Conservation (phyloP, 2,888 invertebrate species). For the Eupelmus urozonus region DNA sequence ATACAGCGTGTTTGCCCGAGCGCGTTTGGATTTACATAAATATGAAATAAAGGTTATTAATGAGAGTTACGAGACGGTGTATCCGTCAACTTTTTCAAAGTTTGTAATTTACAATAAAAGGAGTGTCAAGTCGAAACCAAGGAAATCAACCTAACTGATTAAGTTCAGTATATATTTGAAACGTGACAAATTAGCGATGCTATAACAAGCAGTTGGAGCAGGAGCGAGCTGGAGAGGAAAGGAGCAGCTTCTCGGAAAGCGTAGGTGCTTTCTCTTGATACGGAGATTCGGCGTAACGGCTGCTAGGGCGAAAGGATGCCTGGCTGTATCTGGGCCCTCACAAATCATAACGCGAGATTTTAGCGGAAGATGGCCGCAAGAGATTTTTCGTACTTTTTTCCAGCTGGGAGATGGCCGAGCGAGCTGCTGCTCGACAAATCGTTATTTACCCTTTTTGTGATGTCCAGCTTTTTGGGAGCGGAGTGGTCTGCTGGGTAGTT, state of each 20-base stretch:
- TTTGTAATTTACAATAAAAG: too few species aligned
- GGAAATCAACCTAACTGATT: too few species aligned
- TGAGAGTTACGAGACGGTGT: conserved; percentile 11
- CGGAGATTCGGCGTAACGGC: too few species aligned
- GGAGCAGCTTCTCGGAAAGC: conserved; percentile 40
- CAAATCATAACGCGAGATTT: conserved; percentile 53
- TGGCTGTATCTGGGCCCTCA: conserved; percentile 7
- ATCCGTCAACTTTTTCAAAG: too few species aligned
- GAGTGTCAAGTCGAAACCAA: too few species aligned
- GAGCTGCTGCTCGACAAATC: conserved; percentile 36
- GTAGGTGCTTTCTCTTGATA: conserved; percentile 25
- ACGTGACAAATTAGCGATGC: background rate
- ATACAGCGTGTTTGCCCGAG: background rate
- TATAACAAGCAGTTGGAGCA: background rate
- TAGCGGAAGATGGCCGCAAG: conserved; percentile 32
- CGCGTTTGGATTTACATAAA: conserved; percentile 28
- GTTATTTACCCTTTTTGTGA: too few species aligned
- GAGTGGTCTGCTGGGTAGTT: too few species aligned
- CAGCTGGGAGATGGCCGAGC: background rate
- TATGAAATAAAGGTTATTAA: conserved; percentile 18
- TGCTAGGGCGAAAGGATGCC: background rate
- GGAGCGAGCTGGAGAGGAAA: background rate
- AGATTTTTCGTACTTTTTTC: background rate
- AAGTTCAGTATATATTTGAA: background rate
- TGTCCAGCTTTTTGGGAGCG: too few species aligned